Percentiles rank a stretch among this genome's conserved stretches.
These are phyloP conservation scores for Drosophila conformis DNA, from an alignment of 2,888 invertebrate genomes.

Conservation along the genomic window DNA sequence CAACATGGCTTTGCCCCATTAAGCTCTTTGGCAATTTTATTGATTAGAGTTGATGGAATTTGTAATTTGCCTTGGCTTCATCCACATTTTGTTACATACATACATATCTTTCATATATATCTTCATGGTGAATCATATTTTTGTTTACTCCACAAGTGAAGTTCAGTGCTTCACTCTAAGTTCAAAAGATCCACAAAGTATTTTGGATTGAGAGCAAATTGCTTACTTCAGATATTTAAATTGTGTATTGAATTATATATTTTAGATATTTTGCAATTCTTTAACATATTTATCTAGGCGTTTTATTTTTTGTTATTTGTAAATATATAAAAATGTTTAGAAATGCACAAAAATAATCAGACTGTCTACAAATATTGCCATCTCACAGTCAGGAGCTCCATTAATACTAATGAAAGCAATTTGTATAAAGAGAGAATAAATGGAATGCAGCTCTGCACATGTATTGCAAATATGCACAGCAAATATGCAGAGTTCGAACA, in stretches of 20 bases:
- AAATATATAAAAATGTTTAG: slow-evolving; percentile 39
- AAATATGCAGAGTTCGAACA: slow-evolving; percentile 72
- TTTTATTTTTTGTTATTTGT: background rate
- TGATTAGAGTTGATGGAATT: slow-evolving; percentile 1
- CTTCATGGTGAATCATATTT: background rate
- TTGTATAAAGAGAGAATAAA: slow-evolving; percentile 51
- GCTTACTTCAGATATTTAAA: slow-evolving; percentile 4
- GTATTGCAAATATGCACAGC: slow-evolving; percentile 47
- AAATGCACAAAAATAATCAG: slow-evolving; percentile 37
- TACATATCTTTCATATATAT: background rate
- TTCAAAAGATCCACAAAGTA: background rate
- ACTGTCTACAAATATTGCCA: slow-evolving; percentile 35
- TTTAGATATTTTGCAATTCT: background rate
- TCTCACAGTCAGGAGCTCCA: slow-evolving; percentile 45
- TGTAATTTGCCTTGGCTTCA: background rate
- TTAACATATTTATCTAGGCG: background rate
- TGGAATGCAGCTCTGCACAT: slow-evolving; percentile 43
- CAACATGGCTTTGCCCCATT: background rate
- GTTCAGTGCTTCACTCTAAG: background rate
- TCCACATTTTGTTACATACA: background rate
- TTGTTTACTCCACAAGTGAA: background rate
- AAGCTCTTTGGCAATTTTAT: background rate
- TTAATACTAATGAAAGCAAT: slow-evolving; percentile 78
- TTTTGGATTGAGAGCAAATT: background rate
- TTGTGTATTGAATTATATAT: slow-evolving; percentile 8